Conservation (phyloP, 2,888 invertebrate genomes). For the Nomada fucata region DNA sequence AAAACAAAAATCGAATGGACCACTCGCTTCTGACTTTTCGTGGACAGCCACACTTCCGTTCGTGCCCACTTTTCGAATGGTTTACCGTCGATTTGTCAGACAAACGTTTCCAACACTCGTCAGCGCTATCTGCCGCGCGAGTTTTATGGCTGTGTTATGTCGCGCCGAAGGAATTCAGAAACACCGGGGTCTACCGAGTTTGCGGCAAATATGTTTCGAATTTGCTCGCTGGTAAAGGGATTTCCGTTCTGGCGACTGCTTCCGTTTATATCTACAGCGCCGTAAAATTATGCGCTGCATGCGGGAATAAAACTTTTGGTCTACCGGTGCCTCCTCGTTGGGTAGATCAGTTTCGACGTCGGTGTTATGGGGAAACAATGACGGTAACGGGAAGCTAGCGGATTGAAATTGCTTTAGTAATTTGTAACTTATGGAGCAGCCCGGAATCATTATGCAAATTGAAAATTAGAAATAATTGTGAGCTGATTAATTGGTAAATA, state of each 20-base stretch:
- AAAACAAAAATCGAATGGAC: constrained; percentile 8
- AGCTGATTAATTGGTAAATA: too few relatives aligned
- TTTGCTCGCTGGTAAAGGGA: background rate
- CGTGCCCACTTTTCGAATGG: constrained; percentile 10
- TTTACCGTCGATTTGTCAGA: constrained; percentile 43
- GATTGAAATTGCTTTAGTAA: too few relatives aligned
- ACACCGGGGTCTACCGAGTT: background rate
- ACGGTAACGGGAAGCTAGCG: too few relatives aligned
- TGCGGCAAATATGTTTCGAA: constrained; percentile 18
- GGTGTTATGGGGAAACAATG: background rate
- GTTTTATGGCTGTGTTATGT: constrained; percentile 22
- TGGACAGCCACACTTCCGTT: constrained; percentile 7
- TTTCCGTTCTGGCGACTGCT: background rate
- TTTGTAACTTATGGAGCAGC: too few relatives aligned
- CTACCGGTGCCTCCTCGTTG: background rate
- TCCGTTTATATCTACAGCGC: background rate
- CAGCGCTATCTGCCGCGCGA: background rate
- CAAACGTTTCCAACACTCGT: constrained; percentile 1
- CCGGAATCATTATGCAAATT: too few relatives aligned
- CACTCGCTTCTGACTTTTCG: constrained; percentile 21
- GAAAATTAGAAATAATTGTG: too few relatives aligned
- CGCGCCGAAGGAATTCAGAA: constrained; percentile 25
- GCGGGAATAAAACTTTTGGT: background rate
- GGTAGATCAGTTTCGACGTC: background rate
- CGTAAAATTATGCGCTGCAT: background rate